Conservation (phyloP, 2,113 vertebrate species). For the Pardalotus punctatus region DNA sequence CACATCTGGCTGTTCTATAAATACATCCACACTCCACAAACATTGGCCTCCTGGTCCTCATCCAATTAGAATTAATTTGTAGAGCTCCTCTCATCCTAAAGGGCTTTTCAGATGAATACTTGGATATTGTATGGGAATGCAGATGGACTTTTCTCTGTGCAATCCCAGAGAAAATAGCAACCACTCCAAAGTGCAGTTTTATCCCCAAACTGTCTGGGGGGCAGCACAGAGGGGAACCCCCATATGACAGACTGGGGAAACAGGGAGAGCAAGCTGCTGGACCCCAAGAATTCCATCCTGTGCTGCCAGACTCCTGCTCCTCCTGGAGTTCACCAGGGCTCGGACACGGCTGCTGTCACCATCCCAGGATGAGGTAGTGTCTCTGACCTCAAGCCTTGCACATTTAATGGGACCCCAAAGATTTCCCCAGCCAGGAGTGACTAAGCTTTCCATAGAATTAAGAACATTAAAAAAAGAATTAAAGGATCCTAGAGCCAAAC, state of each 20-base stretch:
- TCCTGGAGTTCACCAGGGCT: background rate
- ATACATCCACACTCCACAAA: background rate
- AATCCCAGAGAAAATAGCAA: background rate
- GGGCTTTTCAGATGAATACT: background rate
- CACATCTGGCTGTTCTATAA: conserved; percentile 7
- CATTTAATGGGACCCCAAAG: conserved; percentile 38
- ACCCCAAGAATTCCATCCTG: background rate
- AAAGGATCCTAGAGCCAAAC: conserved; percentile 5
- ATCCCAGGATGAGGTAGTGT: conserved; percentile 39
- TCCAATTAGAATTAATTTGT: background rate
- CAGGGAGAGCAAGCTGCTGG: background rate
- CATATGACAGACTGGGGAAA: background rate
- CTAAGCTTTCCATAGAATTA: conserved; percentile 9
- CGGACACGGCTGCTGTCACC: background rate
- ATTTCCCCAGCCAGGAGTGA: conserved; percentile 24
- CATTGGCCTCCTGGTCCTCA: background rate
- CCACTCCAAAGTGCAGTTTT: background rate
- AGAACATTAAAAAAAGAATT: background rate
- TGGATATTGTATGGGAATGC: background rate
- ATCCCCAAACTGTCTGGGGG: background rate
- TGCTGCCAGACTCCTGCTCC: background rate
- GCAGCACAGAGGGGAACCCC: background rate
- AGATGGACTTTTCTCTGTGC: background rate
- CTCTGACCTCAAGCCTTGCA: conserved; percentile 21
- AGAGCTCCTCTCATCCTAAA: conserved; percentile 22